Percentiles rank a stretch among this genome's conserved stretches.
These are phyloP conservation scores for Solea senegalensis DNA, from an alignment of 2,113 vertebrate species.

Conservation along the genomic window DNA sequence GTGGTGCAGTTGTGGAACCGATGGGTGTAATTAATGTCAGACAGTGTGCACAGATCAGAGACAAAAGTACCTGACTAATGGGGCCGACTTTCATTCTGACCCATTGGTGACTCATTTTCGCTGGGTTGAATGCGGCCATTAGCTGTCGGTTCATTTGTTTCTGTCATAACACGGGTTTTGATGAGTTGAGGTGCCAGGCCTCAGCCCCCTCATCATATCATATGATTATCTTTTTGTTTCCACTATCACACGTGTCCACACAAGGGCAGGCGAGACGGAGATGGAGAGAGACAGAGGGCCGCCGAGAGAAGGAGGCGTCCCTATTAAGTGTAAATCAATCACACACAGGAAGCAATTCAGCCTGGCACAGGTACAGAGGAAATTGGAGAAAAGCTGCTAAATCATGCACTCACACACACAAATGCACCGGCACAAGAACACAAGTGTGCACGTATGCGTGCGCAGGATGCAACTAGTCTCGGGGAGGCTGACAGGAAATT, in stretches of 20 bases:
- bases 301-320: conserved; percentile 15
- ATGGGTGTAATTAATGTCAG: conserved; percentile 55
- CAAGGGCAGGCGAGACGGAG: conserved; percentile 21
- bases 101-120: conserved; percentile 49
- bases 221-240: conserved; percentile 42
- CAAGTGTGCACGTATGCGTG: conserved; percentile 21
- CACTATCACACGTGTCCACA: background rate
- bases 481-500: conserved; percentile 65
- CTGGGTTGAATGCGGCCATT: conserved; percentile 42
- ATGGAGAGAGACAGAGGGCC: conserved; percentile 4
- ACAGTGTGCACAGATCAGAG: conserved; percentile 41
- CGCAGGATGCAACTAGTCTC: conserved; percentile 13
- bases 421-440: conserved; percentile 4
- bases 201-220: conserved; percentile 33
- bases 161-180: conserved; percentile 28
- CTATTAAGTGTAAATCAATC: conserved; percentile 70
- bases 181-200: conserved; percentile 36
- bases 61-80: conserved; percentile 54
- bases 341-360: conserved; percentile 66
- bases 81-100: conserved; percentile 48
- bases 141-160: conserved; percentile 39
- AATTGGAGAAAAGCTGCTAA: conserved; percentile 63
- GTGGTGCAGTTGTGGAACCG: conserved; percentile 26
- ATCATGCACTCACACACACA: conserved; percentile 10
- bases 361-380: conserved; percentile 66